Evolutionary conservation across 2,113 vertebrate species (phyloP).

Genomic region (Anhinga rufa): DNA sequence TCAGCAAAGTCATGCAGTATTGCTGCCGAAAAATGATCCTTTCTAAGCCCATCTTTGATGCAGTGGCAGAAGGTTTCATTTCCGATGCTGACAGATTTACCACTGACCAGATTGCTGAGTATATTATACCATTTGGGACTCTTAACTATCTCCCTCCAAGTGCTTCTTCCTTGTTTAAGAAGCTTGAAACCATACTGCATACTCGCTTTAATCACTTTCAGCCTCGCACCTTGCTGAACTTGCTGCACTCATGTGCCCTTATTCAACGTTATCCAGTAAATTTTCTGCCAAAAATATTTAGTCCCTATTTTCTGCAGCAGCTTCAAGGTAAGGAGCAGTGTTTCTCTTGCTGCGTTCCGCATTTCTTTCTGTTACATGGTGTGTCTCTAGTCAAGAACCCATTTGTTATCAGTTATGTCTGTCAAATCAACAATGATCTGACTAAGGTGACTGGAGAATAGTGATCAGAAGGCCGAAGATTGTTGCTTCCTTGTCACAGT

Average conservation of each 20-base stretch:
- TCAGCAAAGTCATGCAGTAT: conserved; percentile 80
- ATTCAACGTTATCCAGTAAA: conserved; percentile 87
- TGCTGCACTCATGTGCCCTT: conserved; percentile 86
- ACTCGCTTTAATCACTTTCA: conserved; percentile 76
- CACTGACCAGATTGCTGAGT: conserved; percentile 77
- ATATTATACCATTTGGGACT: conserved; percentile 82
- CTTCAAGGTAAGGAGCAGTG: conserved; percentile 79
- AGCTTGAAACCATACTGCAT: conserved; percentile 78
- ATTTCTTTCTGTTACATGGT: background rate
- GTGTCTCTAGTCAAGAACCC: background rate
- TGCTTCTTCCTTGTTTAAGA: conserved; percentile 77
- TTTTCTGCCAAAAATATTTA: conserved; percentile 88
- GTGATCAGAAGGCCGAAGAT: background rate
- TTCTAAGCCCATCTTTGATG: conserved; percentile 78
- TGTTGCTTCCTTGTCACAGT: background rate
- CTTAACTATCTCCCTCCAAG: conserved; percentile 87
- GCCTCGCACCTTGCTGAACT: conserved; percentile 75
- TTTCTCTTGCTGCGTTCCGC: background rate
- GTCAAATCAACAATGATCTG: background rate
- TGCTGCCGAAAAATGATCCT: conserved; percentile 77
- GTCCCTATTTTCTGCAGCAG: conserved; percentile 83
- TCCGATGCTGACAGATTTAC: conserved; percentile 78
- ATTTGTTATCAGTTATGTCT: background rate
- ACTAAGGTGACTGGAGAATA: background rate
- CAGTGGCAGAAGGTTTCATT: conserved; percentile 82